phyloP scores from a whole-genome alignment of 2,888 invertebrate species.

The Agonopterix heracliana region DNA sequence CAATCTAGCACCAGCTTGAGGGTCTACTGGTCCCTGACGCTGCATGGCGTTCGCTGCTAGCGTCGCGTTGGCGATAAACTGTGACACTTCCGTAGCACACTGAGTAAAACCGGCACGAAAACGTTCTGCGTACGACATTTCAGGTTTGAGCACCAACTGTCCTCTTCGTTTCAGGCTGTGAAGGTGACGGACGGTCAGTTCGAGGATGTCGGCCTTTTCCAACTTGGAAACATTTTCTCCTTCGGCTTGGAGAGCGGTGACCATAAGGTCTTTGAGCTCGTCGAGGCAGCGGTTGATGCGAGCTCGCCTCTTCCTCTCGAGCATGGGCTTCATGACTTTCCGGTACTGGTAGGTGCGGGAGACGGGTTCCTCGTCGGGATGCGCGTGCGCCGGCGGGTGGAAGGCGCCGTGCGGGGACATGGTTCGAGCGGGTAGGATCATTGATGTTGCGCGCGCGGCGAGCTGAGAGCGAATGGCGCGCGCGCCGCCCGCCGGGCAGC shows the following conservation, averaged over 20 bases:
- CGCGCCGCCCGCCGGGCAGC: constrained; percentile 49
- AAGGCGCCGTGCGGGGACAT: constrained; percentile 73
- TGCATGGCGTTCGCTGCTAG: constrained; percentile 85
- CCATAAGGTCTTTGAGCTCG: constrained; percentile 92
- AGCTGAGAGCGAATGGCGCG: constrained; percentile 68
- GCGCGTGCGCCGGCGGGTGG: constrained; percentile 61
- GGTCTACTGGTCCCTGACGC: constrained; percentile 82
- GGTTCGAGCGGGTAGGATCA: constrained; percentile 70
- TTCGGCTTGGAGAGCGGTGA: constrained; percentile 88
- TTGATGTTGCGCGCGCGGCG: constrained; percentile 66
- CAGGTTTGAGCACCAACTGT: constrained; percentile 72
- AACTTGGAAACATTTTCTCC: constrained; percentile 92
- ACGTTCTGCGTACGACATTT: constrained; percentile 85
- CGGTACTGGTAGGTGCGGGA: constrained; percentile 94
- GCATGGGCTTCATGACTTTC: constrained; percentile 95
- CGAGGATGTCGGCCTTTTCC: constrained; percentile 92
- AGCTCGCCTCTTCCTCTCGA: constrained; percentile 90
- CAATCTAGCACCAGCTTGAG: constrained; percentile 87
- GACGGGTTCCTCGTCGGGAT: constrained; percentile 78
- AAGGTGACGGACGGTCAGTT: constrained; percentile 88
- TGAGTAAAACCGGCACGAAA: constrained; percentile 92
- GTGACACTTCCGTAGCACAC: constrained; percentile 92
- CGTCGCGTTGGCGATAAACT: constrained; percentile 77
- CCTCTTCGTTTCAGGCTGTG: constrained; percentile 87
- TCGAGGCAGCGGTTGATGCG: constrained; percentile 93